A percentile compares a stretch with the other conserved stretches of the same genome.
phyloP scores from a whole-genome alignment of 2,888 invertebrate genomes.

The Aspidapion aeneum region DNA sequence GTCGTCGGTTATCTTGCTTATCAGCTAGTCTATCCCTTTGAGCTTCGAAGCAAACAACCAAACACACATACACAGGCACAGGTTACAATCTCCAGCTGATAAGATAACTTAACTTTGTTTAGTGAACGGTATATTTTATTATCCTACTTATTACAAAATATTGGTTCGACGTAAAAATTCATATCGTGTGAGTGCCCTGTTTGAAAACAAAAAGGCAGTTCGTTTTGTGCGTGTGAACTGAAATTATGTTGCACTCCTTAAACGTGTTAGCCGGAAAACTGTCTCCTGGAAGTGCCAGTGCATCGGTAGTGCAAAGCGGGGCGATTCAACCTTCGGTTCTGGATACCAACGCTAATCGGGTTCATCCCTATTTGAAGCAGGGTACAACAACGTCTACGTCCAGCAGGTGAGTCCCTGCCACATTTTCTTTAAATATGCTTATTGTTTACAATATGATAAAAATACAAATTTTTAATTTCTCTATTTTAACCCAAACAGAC shows the following conservation, averaged over 20 bases:
- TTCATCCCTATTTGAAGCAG: slow-evolving; percentile 55
- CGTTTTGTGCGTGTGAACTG: slow-evolving; percentile 35
- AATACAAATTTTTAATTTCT: no score
- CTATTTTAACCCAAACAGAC: no score
- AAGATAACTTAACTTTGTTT: not conserved
- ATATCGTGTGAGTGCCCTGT: not conserved
- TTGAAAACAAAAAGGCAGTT: slow-evolving; percentile 10
- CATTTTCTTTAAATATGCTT: no score
- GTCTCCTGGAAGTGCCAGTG: slow-evolving; percentile 61
- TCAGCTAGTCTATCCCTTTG: not conserved
- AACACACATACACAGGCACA: no score
- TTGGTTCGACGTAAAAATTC: not conserved
- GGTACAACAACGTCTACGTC: slow-evolving; percentile 41
- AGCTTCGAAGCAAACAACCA: not conserved
- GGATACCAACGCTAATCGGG: slow-evolving; percentile 68
- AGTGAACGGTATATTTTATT: no score
- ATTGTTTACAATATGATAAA: no score
- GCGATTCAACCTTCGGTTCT: slow-evolving; percentile 47
- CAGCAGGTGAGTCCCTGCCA: slow-evolving; percentile 37
- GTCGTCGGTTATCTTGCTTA: not conserved
- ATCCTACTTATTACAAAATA: no score
- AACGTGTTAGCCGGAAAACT: slow-evolving; percentile 88
- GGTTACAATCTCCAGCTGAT: not conserved
- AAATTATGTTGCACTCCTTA: slow-evolving; percentile 77
- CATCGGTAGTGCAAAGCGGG: slow-evolving; percentile 11